Evolutionary conservation across 1,140 invertebrate species (phyloP), one percentile per base, ranked within the genome.

Genomic region (Sitobion miscanthi): DNA sequence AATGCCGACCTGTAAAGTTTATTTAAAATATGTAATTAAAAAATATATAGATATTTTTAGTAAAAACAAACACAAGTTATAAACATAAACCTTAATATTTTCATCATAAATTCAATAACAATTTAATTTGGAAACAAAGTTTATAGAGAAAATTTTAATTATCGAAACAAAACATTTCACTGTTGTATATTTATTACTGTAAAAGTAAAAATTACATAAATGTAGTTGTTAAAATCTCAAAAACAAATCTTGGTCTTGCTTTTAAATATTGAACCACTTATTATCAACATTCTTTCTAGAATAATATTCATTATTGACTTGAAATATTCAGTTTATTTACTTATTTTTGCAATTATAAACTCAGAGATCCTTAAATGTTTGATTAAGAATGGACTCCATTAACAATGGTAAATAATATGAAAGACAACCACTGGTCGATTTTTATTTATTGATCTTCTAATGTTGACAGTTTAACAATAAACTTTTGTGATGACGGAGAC

Each of bases 1-100:
- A 97, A 97, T 23, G 98, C 97, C 94, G 98, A 98, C 95, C 98
- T 98, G 96, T 8, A 96, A 97, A 94, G 94, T 95, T 95, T 94
- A 57, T 38, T 54, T 42, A 20, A 83, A 23, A 91, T 52, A 38
- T 82, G 21, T 35, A 52, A 47, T 57, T 91, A n/a, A 14, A 45
- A 47, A n/a, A 35, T 35, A 47, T 77, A 47, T 17, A n/a, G 8
- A 23, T 45, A 45, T 77, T 77, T 45, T 25, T 30, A n/a, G 25
- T 91, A 89, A 89, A 1, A 89, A 38, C 23, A 5, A 17, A n/a
- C 8, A 17, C 1, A 9, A 35, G 5, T 49, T 49, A 38, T 23
- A 45, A 45, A 42, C 5, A 90, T 62, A 45, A 90, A 62, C 47
- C 17, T 90, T 42, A 1, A 90, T 90, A 62, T 38, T 57, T 57